Base-by-base conservation (phyloP, 1,140 invertebrate genomes). In the Pseudobourletiella spinata region DNA sequence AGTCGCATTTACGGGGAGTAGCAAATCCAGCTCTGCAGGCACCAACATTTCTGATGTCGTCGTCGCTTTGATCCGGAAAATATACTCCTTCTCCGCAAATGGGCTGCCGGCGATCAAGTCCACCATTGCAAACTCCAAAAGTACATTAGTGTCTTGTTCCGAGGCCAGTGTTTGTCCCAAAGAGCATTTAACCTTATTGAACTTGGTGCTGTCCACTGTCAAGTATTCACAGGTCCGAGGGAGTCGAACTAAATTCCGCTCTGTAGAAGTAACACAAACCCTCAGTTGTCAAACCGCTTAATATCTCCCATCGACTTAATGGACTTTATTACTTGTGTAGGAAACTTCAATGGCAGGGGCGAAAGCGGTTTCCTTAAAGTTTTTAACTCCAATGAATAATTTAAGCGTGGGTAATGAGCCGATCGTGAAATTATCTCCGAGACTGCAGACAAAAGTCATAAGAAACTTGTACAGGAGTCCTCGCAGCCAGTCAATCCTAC, bases 171-270 rank as follows among this genome's bases (percentile, higher is more conserved):
- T 22, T 60, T 24, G 0, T 1, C 58, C 58, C 11, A 60, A 14
- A 0, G 6, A 25, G 25, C 58, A 60, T 4, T 24, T 25, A 20
- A 25, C 25, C 18, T 14, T 18, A 79, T 76, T 30, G 14, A 32
- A 25, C 11, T 18, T 24, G 20, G 26, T 4, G n/a, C 14, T n/a
- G 3, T 43, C 18, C 4, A n/a, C 8, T 24, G 0, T 26, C 14
- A 48, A 35, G 20, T n/a, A 22, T 50, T 35, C 24, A 48, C 57
- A 59, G 16, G 22, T 11, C 14, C 18, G 0, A 6, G 57, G 57
- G n/a, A 50, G 24, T 4, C 6, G 24, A 11, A 30, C 50, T 16
- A 59, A 50, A n/a, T 30, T 59, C 22, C 44, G 46, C 20, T 26
- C 57, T 59, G 43, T 51, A 51, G 22, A 51, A n/a, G 25, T 25